A percentile compares a stretch with the other conserved stretches of the same genome.
Conservation (phyloP, 2,888 invertebrate genomes). For the Phyllotreta cruciferae region DNA sequence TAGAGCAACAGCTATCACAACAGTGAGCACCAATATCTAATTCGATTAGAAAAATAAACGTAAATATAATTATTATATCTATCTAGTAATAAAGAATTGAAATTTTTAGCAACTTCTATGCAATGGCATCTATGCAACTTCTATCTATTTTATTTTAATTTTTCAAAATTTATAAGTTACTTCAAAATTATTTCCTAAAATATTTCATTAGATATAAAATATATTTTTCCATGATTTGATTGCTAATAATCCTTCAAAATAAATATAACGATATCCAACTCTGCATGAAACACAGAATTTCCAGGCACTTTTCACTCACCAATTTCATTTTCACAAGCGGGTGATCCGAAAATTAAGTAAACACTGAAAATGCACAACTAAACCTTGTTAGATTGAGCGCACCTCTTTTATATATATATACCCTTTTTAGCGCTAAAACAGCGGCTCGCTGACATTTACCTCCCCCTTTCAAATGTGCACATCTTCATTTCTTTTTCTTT, state of each 20-base stretch:
- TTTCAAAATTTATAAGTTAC: background rate
- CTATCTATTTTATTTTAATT: background rate
- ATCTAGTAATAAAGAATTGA: background rate
- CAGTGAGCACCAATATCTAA: slow-evolving; percentile 47
- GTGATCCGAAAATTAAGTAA: slow-evolving; percentile 24
- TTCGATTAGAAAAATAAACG: slow-evolving; percentile 28
- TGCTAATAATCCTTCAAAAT: background rate
- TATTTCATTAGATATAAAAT: background rate
- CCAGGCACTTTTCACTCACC: slow-evolving; percentile 40
- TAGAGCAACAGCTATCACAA: slow-evolving; percentile 48
- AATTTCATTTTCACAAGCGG: slow-evolving; percentile 43
- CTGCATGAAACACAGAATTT: slow-evolving; percentile 1
- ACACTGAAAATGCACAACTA: slow-evolving; percentile 40
- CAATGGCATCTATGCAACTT: background rate
- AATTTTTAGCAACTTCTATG: no score
- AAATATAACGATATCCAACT: background rate
- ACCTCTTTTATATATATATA: slow-evolving; percentile 45
- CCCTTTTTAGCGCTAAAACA: slow-evolving; percentile 28
- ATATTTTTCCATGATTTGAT: background rate
- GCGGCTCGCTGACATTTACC: slow-evolving; percentile 47
- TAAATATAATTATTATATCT: no score
- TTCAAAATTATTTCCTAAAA: background rate
- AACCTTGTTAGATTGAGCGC: slow-evolving; percentile 38
- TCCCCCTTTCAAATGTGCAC: slow-evolving; percentile 41
- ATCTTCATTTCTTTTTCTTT: slow-evolving; percentile 48